Conservation (phyloP, 2,797 vertebrate species). For the Peromyscus attwateri region DNA sequence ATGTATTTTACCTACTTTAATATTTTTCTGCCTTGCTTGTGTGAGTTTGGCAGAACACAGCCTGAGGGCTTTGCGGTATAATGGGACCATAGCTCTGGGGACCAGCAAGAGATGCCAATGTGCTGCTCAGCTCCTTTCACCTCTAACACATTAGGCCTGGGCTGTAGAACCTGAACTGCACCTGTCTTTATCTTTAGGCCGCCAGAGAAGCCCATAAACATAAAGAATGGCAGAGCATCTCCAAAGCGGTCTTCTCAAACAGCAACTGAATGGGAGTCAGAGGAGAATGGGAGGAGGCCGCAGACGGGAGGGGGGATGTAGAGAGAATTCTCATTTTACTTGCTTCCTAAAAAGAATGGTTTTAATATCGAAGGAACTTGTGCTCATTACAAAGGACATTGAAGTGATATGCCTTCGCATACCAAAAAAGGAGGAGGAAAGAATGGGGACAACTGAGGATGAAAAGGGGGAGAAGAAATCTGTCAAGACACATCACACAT, state of each 20-base stretch:
- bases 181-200: conserved; percentile 61
- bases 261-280: not conserved
- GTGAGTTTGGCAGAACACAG: conserved; percentile 41
- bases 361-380: conserved; percentile 6
- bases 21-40: conserved; percentile 36
- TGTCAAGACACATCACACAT: not conserved
- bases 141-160: conserved; percentile 10
- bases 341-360: conserved; percentile 60
- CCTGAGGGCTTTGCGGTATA: not conserved
- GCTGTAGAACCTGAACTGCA: conserved; percentile 43
- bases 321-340: conserved; percentile 24
- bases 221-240: conserved; percentile 44
- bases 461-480: conserved; percentile 9
- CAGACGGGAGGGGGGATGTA: not conserved
- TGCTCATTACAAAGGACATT: conserved; percentile 65
- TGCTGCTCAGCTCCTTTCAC: not conserved
- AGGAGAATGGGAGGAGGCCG: conserved; percentile 1
- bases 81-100: not conserved
- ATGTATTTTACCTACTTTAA: not conserved
- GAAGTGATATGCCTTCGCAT: conserved; percentile 39
- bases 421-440: not conserved
- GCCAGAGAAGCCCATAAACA: conserved; percentile 55
- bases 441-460: rapidly evolving
- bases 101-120: not conserved
- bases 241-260: conserved; percentile 54